Conservation (phyloP, 1,140 invertebrate genomes). For the Manduca sexta region DNA sequence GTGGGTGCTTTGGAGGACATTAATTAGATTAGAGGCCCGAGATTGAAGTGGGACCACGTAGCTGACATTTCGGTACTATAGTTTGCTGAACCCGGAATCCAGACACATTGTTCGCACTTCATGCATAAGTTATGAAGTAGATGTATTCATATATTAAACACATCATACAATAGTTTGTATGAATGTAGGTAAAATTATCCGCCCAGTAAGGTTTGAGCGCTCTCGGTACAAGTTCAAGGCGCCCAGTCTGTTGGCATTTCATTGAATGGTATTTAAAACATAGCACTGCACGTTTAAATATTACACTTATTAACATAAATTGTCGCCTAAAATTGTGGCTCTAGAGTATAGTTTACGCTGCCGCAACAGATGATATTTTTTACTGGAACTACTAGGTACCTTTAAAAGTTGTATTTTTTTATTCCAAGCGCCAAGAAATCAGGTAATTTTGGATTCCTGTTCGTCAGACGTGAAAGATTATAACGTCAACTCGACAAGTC, state of each 20-base stretch:
- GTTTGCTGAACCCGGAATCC: slow-evolving; percentile 57
- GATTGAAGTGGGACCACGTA: slow-evolving; percentile 31
- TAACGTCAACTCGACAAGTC: background rate
- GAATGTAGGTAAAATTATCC: too few species aligned
- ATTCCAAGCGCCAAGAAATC: slow-evolving; percentile 38
- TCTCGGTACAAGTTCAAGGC: slow-evolving; percentile 29
- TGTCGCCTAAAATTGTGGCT: background rate
- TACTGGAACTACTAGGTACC: slow-evolving; percentile 36
- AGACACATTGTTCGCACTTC: background rate
- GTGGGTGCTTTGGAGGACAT: slow-evolving; percentile 33
- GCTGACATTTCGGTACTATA: slow-evolving; percentile 54
- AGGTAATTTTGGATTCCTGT: slow-evolving; percentile 38
- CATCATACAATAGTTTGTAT: background rate
- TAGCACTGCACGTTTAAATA: slow-evolving; percentile 1
- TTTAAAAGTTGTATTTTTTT: slow-evolving; percentile 38
- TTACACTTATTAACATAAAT: slow-evolving; percentile 1
- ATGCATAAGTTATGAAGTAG: too few species aligned
- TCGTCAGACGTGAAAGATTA: slow-evolving; percentile 21
- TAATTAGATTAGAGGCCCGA: slow-evolving; percentile 51
- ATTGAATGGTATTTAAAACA: slow-evolving; percentile 12
- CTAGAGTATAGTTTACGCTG: slow-evolving; percentile 23
- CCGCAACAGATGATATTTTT: slow-evolving; percentile 11
- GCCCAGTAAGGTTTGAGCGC: background rate
- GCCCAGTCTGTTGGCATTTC: slow-evolving; percentile 14
- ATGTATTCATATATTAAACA: background rate